These are phyloP conservation scores for Patella ulyssiponensis DNA, from an alignment of 2,888 invertebrate genomes.

Conservation along the genomic window DNA sequence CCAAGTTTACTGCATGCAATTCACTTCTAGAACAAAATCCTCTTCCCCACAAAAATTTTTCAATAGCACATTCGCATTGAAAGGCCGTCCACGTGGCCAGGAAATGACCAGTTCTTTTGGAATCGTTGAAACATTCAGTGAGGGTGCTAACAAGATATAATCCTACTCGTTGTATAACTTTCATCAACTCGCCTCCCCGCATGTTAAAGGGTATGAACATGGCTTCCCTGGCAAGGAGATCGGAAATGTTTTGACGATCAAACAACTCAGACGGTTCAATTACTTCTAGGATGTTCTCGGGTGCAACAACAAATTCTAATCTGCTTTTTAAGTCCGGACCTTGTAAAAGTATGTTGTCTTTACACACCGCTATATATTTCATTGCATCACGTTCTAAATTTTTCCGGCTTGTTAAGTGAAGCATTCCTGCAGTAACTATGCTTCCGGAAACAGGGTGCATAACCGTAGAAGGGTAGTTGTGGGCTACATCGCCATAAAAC, in stretches of 20 bases:
- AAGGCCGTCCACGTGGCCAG: background rate
- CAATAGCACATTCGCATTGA: background rate
- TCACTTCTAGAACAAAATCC: background rate
- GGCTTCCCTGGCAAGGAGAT: background rate
- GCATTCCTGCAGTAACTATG: constrained; percentile 1
- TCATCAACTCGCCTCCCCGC: background rate
- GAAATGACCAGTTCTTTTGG: background rate
- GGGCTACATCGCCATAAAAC: background rate
- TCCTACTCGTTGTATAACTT: background rate
- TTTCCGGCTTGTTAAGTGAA: background rate
- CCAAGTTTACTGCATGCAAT: background rate
- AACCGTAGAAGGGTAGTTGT: background rate
- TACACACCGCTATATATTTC: background rate
- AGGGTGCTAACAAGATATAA: background rate
- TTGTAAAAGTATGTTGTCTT: background rate
- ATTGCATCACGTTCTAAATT: background rate
- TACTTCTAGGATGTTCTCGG: background rate
- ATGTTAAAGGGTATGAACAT: background rate
- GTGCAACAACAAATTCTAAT: background rate
- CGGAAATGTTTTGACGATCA: background rate
- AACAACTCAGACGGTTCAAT: background rate
- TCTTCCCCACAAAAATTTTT: constrained; percentile 1
- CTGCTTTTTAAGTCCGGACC: background rate
- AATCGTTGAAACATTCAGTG: background rate
- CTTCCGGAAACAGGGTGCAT: constrained; percentile 1